A percentile compares a stretch with the other conserved stretches of the same genome.
Conservation (phyloP, 2,888 invertebrate species). For the Mycogona germanica region DNA sequence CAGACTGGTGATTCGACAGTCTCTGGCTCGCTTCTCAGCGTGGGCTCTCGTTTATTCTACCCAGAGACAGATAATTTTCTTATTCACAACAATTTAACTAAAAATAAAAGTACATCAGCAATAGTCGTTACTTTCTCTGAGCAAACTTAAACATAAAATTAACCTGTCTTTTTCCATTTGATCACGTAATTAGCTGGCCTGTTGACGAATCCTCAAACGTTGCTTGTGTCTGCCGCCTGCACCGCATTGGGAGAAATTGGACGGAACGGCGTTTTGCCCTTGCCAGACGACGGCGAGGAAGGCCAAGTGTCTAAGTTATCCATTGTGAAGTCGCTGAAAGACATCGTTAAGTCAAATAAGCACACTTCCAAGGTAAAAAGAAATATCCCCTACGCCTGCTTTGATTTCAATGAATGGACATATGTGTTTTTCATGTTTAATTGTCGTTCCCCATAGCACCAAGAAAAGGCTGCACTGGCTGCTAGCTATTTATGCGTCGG, state of each 20-base stretch:
- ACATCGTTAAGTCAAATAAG: slow-evolving; percentile 43
- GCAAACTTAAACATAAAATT: no score
- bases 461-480: slow-evolving; percentile 60
- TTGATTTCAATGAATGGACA: neutral
- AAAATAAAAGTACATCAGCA: no score
- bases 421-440: neutral
- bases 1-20: no score
- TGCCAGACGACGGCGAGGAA: slow-evolving; percentile 33
- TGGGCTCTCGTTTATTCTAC: no score
- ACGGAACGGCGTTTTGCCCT: slow-evolving; percentile 52
- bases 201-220: slow-evolving; percentile 7
- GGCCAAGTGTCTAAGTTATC: slow-evolving; percentile 25
- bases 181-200: slow-evolving; percentile 4
- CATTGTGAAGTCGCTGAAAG: slow-evolving; percentile 7
- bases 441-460: slow-evolving; percentile 30
- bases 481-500: slow-evolving; percentile 72
- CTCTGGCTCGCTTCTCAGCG: no score
- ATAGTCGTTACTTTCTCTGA: no score
- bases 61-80: no score
- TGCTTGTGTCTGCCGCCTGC: slow-evolving; percentile 41
- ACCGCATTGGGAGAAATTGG: slow-evolving; percentile 54
- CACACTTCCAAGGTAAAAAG: slow-evolving; percentile 52
- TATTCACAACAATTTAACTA: no score
- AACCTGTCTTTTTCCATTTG: no score
- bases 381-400: slow-evolving; percentile 26